Base-by-base conservation (phyloP, 1,140 invertebrate genomes). In the Lepidurus packardi region DNA sequence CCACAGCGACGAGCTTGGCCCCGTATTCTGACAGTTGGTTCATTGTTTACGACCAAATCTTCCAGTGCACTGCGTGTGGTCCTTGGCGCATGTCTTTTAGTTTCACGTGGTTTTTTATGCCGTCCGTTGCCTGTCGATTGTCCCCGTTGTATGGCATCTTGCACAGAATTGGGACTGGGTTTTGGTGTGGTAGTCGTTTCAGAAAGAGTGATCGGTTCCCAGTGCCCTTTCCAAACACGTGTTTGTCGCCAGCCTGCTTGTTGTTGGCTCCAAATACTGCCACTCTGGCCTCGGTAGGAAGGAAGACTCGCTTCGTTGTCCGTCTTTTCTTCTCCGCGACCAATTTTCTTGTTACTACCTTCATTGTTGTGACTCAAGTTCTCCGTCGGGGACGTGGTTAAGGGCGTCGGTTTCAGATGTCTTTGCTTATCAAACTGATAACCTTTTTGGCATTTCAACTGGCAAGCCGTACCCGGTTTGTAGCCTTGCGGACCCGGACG, bases 401-500 rank as follows among this genome's bases (percentile, higher is more conserved):
- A 65, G 53, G 53, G 53, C 53, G 53, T 65, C 13, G 53, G 53
- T 21, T 65, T 65, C 16, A 21, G 21, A 65, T 65, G 78, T 45
- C 75, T 78, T 7, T 73, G 78, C 7, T 74, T 73, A 43, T 73
- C 73, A 24, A 90, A 81, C 77, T 83, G 84, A 80, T 85, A 90
- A 21, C 86, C 87, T 79, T 84, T 82, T 77, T 84, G 83, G 82
- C 90, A 90, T 82, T 85, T 85, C 45, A 90, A 84, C 75, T 87
- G 85, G 83, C 90, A 91, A 79, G 86, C 85, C 8, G 89, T 88
- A 65, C 87, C 88, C 65, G 81, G 65, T 7, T 83, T 82, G 41
- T 81, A 81, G 73, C 79, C 78, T 10, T 78, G 76, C 79, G 82
- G 83, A 8, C 79, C 78, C 77, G 84, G 83, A 74, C 84, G 82